Evolutionary conservation across 1,140 invertebrate species (phyloP), one percentile per base, ranked within the genome.

Genomic region (Tribolium castaneum): DNA sequence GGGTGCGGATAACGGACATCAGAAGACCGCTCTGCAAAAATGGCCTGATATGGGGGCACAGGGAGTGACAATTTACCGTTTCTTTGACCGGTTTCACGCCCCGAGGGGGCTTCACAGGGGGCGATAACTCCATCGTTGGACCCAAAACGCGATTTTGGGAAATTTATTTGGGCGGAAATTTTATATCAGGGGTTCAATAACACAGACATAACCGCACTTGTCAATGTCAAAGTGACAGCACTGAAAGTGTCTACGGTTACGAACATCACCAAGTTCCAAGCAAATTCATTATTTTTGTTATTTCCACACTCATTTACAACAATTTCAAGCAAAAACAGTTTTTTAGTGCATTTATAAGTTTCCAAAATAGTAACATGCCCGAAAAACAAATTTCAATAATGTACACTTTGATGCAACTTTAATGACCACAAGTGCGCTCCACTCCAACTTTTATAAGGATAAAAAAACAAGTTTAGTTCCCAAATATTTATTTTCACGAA

Each of bases 1-100:
- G 86, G 0, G 96, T 96, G 76, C 96, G 90, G 80, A 98, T 98
- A 5, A 98, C 96, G 50, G 95, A 95, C 91, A 98, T 97, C 79
- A 99, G 89, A 79, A 98, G 89, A 70, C 95, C 95, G 88, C 94
- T 95, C 95, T 97, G 82, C 86, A 86, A 86, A 77, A 45, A 45
- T 74, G 80, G 82, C 50, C 76, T 83, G 82, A 19, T 83, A 80
- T 80, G 22, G 25, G 77, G 39, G 30, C 13, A 78, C 7, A 50
- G 56, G 45, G 51, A 78, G 71, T 56, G 76, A 72, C 3, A 54
- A 86, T 85, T 89, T 90, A 94, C 94, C 82, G 94, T 93, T 90
- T 96, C 94, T 88, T 94, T 94, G 13, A 92, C 90, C 82, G 93
- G 91, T 89, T 95, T 95, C 50, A 95, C 92, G 12, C 94, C 93